Base-by-base conservation (phyloP, 2,797 vertebrate species). In the Sebastes baramenuke region DNA sequence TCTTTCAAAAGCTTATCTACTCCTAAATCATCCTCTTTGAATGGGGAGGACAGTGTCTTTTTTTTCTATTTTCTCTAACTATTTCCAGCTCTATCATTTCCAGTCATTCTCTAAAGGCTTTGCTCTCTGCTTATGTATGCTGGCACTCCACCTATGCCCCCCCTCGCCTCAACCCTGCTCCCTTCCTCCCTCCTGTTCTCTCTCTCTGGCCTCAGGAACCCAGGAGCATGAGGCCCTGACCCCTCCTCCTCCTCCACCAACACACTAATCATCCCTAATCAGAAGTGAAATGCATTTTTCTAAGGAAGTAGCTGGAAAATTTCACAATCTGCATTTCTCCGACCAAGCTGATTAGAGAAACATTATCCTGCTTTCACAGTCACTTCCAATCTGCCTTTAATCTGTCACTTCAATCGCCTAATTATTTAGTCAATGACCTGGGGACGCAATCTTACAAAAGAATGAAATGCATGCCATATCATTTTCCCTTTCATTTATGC, bases 201-300 rank as follows among this genome's bases (percentile, higher is more conserved):
- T 72, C 75, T 72, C 11, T 59, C 82, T 86, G 88, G 92, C 90
- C 89, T 87, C 88, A 85, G 85, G 82, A 92, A 88, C 89, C 84
- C 77, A 78, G 83, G 90, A 92, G 91, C 90, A 92, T 75, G 92
- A 89, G 91, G 85, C 88, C 79, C 75, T 91, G 92, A 93, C 90
- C 93, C 93, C 82, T 88, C 66, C 92, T 77, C 82, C 87, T 81
- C 76, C 90, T 91, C 90, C 88, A 89, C 90, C 89, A 81, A 87
- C 92, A 92, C 89, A 89, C 94, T 95, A 95, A 95, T 96, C 85
- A 92, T 71, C 67, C 82, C 90, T 94, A 96, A 95, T 96, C 95
- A 96, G 94, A 96, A 96, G 95, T 96, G 96, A 96, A 96, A 95
- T 96, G 95, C 95, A 94, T 96, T 96, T 96, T 96, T 96, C 95